Percentiles rank a stretch among this genome's conserved stretches.
These are phyloP conservation scores for Campylorhamphus procurvoides DNA, from an alignment of 2,113 vertebrate species.

Conservation along the genomic window DNA sequence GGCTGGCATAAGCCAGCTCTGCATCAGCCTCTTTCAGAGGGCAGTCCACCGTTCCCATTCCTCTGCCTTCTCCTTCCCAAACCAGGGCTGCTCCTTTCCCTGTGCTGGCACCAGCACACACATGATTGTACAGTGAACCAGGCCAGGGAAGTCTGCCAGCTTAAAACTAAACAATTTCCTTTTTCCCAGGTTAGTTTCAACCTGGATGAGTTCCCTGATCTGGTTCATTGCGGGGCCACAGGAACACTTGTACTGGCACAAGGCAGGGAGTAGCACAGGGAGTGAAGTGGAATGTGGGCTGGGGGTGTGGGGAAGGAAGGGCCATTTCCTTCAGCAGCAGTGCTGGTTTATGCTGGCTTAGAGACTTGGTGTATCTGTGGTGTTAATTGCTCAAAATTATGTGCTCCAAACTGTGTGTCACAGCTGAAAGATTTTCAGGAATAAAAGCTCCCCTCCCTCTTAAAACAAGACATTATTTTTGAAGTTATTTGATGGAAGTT, in stretches of 20 bases:
- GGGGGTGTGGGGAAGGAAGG: slow-evolving; percentile 15
- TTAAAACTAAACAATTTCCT: slow-evolving; percentile 49
- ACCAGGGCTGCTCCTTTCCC: not conserved
- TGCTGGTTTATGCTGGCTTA: slow-evolving; percentile 42
- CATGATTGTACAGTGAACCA: slow-evolving; percentile 10
- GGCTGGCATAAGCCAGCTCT: slow-evolving; percentile 30
- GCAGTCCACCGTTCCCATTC: not conserved
- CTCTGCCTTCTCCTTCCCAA: slow-evolving; percentile 21
- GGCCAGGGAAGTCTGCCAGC: slow-evolving; percentile 51
- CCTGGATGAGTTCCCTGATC: slow-evolving; percentile 55
- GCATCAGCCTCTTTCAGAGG: not conserved
- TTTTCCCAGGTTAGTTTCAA: slow-evolving; percentile 46
- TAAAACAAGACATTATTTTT: not conserved
- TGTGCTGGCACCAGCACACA: slow-evolving; percentile 29
- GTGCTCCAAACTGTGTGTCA: not conserved
- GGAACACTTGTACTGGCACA: slow-evolving; percentile 17
- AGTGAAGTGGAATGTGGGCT: slow-evolving; percentile 18
- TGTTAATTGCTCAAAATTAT: slow-evolving; percentile 59
- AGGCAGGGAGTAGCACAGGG: slow-evolving; percentile 6
- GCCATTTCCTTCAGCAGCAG: slow-evolving; percentile 28
- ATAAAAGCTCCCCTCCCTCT: not conserved
- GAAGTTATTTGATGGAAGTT: not conserved
- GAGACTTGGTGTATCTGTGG: slow-evolving; percentile 18
- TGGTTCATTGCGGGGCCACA: slow-evolving; percentile 46
- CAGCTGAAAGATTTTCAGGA: slow-evolving; percentile 26